Evolutionary conservation across 1,140 invertebrate species (phyloP).

Genomic region (Carcinoscorpius rotundicauda): DNA sequence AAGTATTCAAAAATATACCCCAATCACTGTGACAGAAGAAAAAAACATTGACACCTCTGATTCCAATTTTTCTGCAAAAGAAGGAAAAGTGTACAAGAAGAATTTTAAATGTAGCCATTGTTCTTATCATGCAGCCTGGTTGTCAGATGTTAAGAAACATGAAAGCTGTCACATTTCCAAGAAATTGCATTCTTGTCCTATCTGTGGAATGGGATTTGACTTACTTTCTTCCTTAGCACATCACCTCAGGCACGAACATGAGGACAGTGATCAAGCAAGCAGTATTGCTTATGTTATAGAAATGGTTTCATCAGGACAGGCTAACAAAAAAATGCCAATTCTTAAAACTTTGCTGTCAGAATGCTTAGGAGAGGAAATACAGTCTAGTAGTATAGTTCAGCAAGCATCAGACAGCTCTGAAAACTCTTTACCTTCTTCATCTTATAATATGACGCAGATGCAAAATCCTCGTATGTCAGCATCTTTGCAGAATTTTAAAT

Average conservation of each 20-base stretch:
- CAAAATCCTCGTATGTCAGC: slow-evolving; percentile 6
- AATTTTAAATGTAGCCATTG: slow-evolving; percentile 39
- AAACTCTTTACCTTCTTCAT: background rate
- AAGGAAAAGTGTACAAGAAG: slow-evolving; percentile 36
- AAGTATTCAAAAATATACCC: background rate
- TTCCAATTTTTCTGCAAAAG: slow-evolving; percentile 36
- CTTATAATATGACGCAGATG: slow-evolving; percentile 3
- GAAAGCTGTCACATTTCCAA: slow-evolving; percentile 14
- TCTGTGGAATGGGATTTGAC: slow-evolving; percentile 20
- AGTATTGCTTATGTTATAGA: slow-evolving; percentile 17
- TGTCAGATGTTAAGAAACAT: slow-evolving; percentile 41
- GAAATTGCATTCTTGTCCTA: slow-evolving; percentile 18
- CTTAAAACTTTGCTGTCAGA: background rate
- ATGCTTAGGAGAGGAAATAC: background rate
- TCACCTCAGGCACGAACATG: slow-evolving; percentile 14
- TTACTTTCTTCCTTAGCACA: slow-evolving; percentile 15
- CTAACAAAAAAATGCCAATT: background rate
- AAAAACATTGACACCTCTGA: background rate
- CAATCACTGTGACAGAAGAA: background rate
- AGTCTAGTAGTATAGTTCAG: slow-evolving; percentile 2
- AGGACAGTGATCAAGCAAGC: slow-evolving; percentile 15
- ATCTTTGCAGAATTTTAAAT: slow-evolving; percentile 1
- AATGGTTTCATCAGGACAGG: background rate
- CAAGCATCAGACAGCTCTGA: slow-evolving; percentile 2
- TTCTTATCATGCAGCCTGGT: slow-evolving; percentile 41